Evolutionary conservation across 1,140 invertebrate species (phyloP), one percentile per base, ranked within the genome.

Genomic region (Heterodera schachtii): DNA sequence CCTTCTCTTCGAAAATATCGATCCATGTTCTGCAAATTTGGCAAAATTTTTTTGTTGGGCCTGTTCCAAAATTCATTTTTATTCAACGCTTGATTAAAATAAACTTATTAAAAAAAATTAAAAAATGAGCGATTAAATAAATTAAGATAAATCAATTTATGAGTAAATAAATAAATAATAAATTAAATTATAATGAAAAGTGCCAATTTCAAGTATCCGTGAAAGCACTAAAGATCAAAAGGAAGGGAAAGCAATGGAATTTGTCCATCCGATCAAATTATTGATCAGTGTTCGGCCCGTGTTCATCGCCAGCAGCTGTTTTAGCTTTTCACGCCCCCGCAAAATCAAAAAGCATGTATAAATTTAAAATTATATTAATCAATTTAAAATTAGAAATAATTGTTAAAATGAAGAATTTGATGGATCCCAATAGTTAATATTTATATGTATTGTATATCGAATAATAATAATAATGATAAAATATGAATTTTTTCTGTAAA

Each of bases 21-120:
- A 75, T 75, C 74, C 74, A 75, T 21, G 49, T 78, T 69, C 64
- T 60, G 13, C 76, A 78, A 43, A 78, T 49, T 47, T 64, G 57
- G 70, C 76, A 78, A 78, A 78, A 67, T 6, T 78, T 78, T 31
- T 66, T 66, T 41, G 64, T 78, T 75, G 74, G 76, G 31, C 76
- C 11, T 66, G 76, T 46, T 19, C 76, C 76, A 21, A 78, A 78
- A 21, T 78, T 78, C 76, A 78, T 78, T 78, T 5, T 47, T 69
- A 31, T 19, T 69, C 19, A 21, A n/a, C 31, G 31, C 31, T 31
- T 31, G 31, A 31, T 31, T 31, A 31, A 31, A 31, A 31, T 31
- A 31, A 31, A 31, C 31, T 31, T 31, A 31, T 31, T 31, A 31
- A 31, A 31, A 31, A 31, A 31, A 0, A 31, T 31, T 31, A 31